A percentile compares a stretch with the other conserved stretches of the same genome.
These are phyloP conservation scores for Eupithecia exiguata DNA, from an alignment of 2,888 invertebrate species.

Conservation along the genomic window DNA sequence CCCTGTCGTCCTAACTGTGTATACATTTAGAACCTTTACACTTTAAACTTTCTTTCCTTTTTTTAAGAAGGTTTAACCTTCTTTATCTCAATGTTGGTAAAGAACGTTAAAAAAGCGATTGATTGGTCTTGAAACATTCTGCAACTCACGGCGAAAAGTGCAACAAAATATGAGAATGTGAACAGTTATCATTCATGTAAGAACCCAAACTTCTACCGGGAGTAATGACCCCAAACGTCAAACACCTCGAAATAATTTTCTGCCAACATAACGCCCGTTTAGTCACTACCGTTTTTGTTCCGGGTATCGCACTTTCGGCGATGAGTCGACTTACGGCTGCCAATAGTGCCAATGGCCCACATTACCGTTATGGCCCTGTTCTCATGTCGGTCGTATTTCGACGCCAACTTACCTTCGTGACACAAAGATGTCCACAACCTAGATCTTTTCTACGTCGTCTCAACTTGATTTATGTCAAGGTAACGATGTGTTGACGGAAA, in stretches of 20 bases:
- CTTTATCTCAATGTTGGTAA: neutral
- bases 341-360: slow-evolving; percentile 38
- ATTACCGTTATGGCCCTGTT: slow-evolving; percentile 43
- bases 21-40: too few relatives aligned
- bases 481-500: slow-evolving; percentile 12
- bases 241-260: slow-evolving; percentile 18
- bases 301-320: slow-evolving; percentile 32
- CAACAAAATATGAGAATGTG: neutral
- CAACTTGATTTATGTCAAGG: slow-evolving; percentile 37
- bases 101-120: too few relatives aligned
- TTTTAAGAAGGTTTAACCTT: too few relatives aligned
- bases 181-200: neutral
- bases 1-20: neutral
- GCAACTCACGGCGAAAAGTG: neutral
- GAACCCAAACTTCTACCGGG: slow-evolving; percentile 12
- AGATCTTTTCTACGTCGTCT: slow-evolving; percentile 28
- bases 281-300: slow-evolving; percentile 26
- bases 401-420: slow-evolving; percentile 24
- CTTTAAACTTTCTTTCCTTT: too few relatives aligned
- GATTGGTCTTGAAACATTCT: too few relatives aligned
- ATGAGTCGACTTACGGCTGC: slow-evolving; percentile 25
- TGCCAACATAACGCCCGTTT: neutral
- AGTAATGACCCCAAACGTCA: slow-evolving; percentile 23
- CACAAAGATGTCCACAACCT: slow-evolving; percentile 36
- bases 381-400: slow-evolving; percentile 37